phyloP scores from a whole-genome alignment of 2,797 vertebrate species.

The Cuculus canorus region DNA sequence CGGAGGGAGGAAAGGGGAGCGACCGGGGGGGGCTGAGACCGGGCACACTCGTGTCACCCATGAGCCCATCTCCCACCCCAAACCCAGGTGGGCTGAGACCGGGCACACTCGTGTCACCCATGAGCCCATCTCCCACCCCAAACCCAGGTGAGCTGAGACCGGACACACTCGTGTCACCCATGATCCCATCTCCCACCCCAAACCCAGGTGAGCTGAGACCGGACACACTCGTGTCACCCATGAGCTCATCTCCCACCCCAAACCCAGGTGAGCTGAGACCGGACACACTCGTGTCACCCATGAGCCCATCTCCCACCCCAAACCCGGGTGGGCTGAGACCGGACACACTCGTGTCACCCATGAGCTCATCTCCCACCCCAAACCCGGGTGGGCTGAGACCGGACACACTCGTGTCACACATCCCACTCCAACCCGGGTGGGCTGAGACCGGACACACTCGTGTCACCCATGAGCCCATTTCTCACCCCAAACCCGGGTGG shows the following conservation, averaged over 20 bases:
- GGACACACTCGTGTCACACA: rapidly evolving
- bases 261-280: neutral
- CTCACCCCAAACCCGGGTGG: too few species aligned
- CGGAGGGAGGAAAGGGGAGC: too few species aligned
- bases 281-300: neutral
- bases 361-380: too few species aligned
- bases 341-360: neutral
- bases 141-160: too few species aligned
- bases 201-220: neutral
- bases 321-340: rapidly evolving
- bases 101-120: neutral
- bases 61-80: too few species aligned
- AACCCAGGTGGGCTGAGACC: neutral
- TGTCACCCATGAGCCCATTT: neutral
- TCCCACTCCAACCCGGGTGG: neutral
- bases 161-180: too few species aligned
- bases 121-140: too few species aligned
- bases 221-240: neutral
- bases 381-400: neutral
- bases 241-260: neutral
- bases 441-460: neutral
- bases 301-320: too few species aligned
- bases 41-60: neutral
- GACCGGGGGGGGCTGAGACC: neutral
- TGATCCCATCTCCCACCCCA: too few species aligned